phyloP scores from a whole-genome alignment of 2,113 vertebrate species.

The Callithrix jacchus region DNA sequence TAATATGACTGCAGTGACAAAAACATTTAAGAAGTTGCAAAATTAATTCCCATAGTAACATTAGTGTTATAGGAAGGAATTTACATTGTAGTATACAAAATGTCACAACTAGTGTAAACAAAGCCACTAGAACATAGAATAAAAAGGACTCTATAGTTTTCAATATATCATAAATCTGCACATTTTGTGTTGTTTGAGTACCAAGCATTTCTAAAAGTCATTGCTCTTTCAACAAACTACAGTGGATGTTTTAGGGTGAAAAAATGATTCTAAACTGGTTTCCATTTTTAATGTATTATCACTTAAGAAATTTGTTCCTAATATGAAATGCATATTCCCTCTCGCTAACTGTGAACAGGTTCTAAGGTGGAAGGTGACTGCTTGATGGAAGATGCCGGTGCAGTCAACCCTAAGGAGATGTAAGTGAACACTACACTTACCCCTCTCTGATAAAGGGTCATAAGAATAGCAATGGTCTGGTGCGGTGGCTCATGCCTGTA shows the following conservation, averaged over 20 bases:
- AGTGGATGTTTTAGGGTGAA: neutral
- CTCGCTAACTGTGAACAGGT: neutral
- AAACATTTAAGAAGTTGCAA: slow-evolving; percentile 79
- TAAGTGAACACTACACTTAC: neutral
- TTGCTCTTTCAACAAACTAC: neutral
- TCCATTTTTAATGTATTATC: neutral
- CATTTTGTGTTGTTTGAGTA: slow-evolving; percentile 61
- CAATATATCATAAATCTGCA: slow-evolving; percentile 64
- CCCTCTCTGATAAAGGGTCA: neutral
- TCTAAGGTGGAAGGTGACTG: neutral
- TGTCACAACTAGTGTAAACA: slow-evolving; percentile 74
- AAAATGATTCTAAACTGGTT: neutral
- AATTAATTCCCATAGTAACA: slow-evolving; percentile 70
- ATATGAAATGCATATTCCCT: neutral
- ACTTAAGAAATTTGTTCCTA: neutral
- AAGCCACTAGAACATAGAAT: slow-evolving; percentile 66
- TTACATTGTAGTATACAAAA: slow-evolving; percentile 77
- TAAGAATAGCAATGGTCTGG: neutral
- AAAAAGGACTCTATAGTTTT: slow-evolving; percentile 67
- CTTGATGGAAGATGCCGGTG: neutral
- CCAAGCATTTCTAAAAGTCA: slow-evolving; percentile 71
- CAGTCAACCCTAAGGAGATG: neutral
- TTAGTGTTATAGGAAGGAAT: slow-evolving; percentile 51
- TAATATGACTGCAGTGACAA: slow-evolving; percentile 77
- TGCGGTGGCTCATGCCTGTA: too few relatives aligned